A percentile compares a stretch with the other conserved stretches of the same genome.
These are phyloP conservation scores for Epizoanthus illoricatus DNA, from an alignment of 92 coral and sea anemone species.

Conservation along the genomic window DNA sequence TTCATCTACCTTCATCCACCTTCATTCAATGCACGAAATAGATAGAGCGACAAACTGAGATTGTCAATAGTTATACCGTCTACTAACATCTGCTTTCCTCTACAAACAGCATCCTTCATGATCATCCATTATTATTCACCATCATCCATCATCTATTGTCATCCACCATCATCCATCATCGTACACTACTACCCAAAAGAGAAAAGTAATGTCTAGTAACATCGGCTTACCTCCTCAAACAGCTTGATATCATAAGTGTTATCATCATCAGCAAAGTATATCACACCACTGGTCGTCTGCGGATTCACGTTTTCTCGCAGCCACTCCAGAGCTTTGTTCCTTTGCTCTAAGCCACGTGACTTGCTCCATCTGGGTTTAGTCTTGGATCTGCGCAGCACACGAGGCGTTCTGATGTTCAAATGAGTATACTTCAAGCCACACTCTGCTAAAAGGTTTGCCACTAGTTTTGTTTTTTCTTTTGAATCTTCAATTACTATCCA, in stretches of 20 bases:
- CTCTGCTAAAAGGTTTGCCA: constrained; percentile 50
- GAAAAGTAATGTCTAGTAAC: too few relatives aligned
- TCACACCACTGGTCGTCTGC: constrained; percentile 73
- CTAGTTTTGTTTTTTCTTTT: constrained; percentile 64
- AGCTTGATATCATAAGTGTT: constrained; percentile 79
- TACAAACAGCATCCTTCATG: constrained; percentile 51
- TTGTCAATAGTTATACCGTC: too few relatives aligned
- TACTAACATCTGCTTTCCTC: constrained; percentile 53
- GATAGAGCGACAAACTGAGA: too few relatives aligned
- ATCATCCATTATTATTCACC: too few relatives aligned
- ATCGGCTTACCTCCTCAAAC: constrained; percentile 78
- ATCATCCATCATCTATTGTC: too few relatives aligned
- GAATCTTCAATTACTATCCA: constrained; percentile 94
- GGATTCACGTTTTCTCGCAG: constrained; percentile 66
- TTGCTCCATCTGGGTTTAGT: constrained; percentile 82
- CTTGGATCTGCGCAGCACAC: constrained; percentile 55
- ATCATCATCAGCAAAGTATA: constrained; percentile 93
- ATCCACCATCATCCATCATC: too few relatives aligned
- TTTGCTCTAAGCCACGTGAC: constrained; percentile 88
- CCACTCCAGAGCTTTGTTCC: constrained; percentile 81
- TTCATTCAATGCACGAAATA: too few relatives aligned
- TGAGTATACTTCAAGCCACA: constrained; percentile 76
- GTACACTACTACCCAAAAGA: too few relatives aligned
- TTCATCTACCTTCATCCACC: too few relatives aligned
- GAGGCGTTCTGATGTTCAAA: constrained; percentile 72